Conservation (phyloP, 2,113 vertebrate genomes). For the Hiodon alosoides region DNA sequence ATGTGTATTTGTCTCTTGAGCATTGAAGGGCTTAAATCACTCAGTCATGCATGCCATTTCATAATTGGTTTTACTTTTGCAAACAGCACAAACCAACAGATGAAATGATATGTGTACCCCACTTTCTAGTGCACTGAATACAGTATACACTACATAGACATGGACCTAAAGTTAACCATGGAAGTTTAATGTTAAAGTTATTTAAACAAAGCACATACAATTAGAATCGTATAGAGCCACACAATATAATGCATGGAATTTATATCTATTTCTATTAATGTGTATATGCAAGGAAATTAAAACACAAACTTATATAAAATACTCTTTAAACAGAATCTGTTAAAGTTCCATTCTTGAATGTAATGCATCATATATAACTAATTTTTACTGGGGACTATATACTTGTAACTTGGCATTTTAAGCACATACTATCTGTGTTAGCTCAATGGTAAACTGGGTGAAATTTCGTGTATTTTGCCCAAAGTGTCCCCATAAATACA, state of each 20-base stretch:
- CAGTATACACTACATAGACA: neutral
- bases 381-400: too few species aligned
- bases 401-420: neutral
- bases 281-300: neutral
- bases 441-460: conserved; percentile 15
- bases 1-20: conserved; percentile 38
- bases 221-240: too few species aligned
- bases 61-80: conserved; percentile 5
- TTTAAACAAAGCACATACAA: too few species aligned
- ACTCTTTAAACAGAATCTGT: neutral
- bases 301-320: neutral
- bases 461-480: conserved; percentile 13
- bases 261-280: neutral
- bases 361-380: neutral
- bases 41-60: conserved; percentile 33
- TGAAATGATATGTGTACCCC: conserved; percentile 30
- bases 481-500: conserved; percentile 6
- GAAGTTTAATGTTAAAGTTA: too few species aligned
- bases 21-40: conserved; percentile 15
- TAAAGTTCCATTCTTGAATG: neutral
- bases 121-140: neutral
- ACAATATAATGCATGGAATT: too few species aligned
- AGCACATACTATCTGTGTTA: neutral
- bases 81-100: conserved; percentile 14
- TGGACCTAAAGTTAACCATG: too few species aligned